A percentile compares a stretch with the other conserved stretches of the same genome.
phyloP scores from a whole-genome alignment of 2,888 invertebrate species.

The Rhagonycha lutea region DNA sequence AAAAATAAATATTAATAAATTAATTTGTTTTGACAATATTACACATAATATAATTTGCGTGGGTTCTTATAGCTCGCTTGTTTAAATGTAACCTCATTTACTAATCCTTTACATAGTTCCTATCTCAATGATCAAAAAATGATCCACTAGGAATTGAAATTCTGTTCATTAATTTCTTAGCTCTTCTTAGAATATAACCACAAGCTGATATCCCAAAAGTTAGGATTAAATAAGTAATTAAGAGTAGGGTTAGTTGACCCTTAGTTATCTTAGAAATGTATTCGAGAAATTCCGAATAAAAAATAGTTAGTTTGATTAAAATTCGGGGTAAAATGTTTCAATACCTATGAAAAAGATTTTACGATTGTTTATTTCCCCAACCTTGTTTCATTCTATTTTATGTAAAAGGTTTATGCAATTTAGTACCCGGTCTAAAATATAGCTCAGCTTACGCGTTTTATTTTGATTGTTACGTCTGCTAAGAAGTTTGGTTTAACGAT shows the following conservation, averaged over 20 bases:
- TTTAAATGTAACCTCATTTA: too few species aligned
- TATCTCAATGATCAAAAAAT: too few species aligned
- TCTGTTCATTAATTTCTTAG: too few species aligned
- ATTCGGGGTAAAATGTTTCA: not conserved
- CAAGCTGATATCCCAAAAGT: not conserved
- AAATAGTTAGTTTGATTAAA: not conserved
- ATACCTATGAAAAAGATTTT: not conserved
- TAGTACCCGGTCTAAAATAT: not conserved
- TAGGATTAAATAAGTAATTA: not conserved
- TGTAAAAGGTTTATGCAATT: not conserved
- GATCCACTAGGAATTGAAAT: too few species aligned
- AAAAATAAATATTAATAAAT: too few species aligned
- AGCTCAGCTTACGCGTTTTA: not conserved
- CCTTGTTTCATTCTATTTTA: not conserved
- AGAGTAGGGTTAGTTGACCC: not conserved
- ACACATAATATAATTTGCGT: too few species aligned
- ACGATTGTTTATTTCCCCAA: not conserved
- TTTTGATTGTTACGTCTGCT: not conserved
- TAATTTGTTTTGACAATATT: too few species aligned
- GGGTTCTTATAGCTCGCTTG: too few species aligned
- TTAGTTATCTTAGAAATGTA: not conserved
- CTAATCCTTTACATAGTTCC: too few species aligned
- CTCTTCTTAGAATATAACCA: not conserved
- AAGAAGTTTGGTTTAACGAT: not conserved
- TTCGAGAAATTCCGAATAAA: not conserved